Percentiles rank a stretch among this genome's conserved stretches.
Conservation (phyloP, 2,797 vertebrate genomes). For the Phylloscopus collybita region DNA sequence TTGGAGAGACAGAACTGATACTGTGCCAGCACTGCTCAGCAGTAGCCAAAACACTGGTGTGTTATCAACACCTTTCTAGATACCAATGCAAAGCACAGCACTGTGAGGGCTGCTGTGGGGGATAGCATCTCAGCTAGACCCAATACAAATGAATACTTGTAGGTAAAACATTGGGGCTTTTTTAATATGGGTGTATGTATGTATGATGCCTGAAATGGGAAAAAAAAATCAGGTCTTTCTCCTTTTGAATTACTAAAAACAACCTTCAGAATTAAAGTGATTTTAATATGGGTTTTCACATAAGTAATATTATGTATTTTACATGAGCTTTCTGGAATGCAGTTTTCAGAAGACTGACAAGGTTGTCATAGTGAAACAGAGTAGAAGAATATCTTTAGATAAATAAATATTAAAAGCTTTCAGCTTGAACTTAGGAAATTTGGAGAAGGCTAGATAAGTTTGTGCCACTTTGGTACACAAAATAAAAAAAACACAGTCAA, state of each 20-base stretch:
- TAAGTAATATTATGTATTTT: background rate
- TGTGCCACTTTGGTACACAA: background rate
- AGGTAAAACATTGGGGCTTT: background rate
- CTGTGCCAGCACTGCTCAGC: background rate
- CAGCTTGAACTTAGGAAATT: background rate
- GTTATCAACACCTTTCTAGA: background rate
- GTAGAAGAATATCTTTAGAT: background rate
- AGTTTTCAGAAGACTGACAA: background rate
- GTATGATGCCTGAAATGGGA: background rate
- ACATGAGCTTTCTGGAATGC: background rate
- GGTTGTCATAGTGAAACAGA: background rate
- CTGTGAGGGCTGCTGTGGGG: background rate
- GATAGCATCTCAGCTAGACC: background rate
- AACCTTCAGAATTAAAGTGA: background rate
- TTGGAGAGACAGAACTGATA: background rate
- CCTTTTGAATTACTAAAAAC: background rate
- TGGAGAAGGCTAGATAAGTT: background rate
- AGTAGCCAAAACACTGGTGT: background rate
- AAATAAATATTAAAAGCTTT: background rate
- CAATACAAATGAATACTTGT: accelerated
- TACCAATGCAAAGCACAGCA: background rate
- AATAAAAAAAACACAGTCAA: background rate
- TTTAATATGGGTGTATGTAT: accelerated
- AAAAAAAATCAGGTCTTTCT: background rate
- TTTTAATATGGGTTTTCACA: background rate